A percentile compares a stretch with the other conserved stretches of the same genome.
phyloP scores from a whole-genome alignment of 30 jellyfish, hydroid and myxozoan species.

The Nemopilema nomurai region DNA sequence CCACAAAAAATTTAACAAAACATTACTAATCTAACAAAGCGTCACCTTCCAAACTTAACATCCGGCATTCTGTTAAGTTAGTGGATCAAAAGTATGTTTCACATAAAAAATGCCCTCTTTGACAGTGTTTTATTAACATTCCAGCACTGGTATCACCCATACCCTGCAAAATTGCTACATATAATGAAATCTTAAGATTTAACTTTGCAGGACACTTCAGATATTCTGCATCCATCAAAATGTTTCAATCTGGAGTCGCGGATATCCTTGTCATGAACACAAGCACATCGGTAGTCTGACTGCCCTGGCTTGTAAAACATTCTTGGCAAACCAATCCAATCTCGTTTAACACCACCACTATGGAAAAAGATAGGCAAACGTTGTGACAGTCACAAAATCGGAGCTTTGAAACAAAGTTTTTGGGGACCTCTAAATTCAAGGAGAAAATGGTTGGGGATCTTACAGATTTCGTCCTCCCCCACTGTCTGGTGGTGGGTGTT shows the following conservation, averaged over 20 bases:
- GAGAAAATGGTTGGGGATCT: no score
- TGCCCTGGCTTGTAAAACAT: constrained; percentile 84
- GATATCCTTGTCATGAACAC: constrained; percentile 67
- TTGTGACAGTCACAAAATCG: not conserved
- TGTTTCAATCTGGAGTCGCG: constrained; percentile 63
- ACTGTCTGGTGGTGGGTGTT: no score
- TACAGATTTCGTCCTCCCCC: no score
- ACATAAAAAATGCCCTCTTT: not conserved
- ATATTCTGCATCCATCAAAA: constrained; percentile 58
- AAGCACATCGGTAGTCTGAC: constrained; percentile 80
- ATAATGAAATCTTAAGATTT: not conserved
- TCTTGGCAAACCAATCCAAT: constrained; percentile 91
- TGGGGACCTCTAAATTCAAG: no score
- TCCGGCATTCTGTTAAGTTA: no score
- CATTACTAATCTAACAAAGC: no score
- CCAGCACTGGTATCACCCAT: no score
- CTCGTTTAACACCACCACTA: constrained; percentile 88
- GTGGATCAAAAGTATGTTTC: no score
- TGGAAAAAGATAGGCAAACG: not conserved
- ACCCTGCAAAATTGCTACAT: no score
- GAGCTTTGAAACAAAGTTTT: not conserved
- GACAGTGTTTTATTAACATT: not conserved
- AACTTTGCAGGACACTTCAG: constrained; percentile 55
- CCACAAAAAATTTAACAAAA: no score
- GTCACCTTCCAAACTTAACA: no score